phyloP scores from a whole-genome alignment of 1,140 invertebrate genomes.

The Drosophila albomicans region DNA sequence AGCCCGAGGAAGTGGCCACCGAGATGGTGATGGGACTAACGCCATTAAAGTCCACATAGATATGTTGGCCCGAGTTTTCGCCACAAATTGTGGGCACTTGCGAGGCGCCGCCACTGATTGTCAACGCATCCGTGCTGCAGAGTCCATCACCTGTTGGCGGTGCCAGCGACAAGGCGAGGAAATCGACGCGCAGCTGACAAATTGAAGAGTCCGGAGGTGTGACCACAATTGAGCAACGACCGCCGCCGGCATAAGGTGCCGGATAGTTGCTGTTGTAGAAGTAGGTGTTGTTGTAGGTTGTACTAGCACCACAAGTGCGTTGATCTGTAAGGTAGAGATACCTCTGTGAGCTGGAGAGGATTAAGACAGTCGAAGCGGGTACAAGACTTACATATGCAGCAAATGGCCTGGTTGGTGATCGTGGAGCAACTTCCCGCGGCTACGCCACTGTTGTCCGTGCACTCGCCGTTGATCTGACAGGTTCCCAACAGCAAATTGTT shows the following conservation, averaged over 20 bases:
- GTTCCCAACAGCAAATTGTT: constrained; percentile 89
- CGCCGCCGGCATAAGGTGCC: constrained; percentile 88
- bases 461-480: constrained; percentile 91
- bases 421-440: constrained; percentile 90
- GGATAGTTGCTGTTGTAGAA: constrained; percentile 92
- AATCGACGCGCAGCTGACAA: constrained; percentile 93
- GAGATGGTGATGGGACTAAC: constrained; percentile 89
- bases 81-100: constrained; percentile 91
- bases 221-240: constrained; percentile 89
- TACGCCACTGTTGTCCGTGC: constrained; percentile 89
- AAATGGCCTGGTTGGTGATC: constrained; percentile 88
- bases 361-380: background rate
- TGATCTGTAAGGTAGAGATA: constrained; percentile 86
- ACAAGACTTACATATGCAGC: constrained; percentile 90
- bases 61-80: constrained; percentile 92
- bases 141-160: constrained; percentile 90
- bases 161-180: constrained; percentile 89
- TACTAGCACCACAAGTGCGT: constrained; percentile 88
- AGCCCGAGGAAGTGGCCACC: constrained; percentile 87
- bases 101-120: constrained; percentile 89
- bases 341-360: background rate
- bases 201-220: constrained; percentile 89
- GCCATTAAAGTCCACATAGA: constrained; percentile 91
- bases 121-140: constrained; percentile 90
- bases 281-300: constrained; percentile 92